Evolutionary conservation across 1,140 invertebrate genomes (phyloP), one percentile per base, ranked within the genome.

Genomic region (Tetramorium simillimum): DNA sequence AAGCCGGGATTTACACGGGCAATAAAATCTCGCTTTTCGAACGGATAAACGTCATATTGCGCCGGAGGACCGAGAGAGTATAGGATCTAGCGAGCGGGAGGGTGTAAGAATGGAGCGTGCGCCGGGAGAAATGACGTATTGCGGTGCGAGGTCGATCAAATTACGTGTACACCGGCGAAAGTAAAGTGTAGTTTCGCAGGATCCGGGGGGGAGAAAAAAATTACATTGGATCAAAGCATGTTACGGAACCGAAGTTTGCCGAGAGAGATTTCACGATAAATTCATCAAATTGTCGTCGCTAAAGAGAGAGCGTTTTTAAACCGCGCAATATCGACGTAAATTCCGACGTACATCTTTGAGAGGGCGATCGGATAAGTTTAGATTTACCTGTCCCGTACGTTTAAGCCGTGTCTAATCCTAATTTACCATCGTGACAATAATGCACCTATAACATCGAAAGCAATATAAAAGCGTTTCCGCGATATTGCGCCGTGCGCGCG

Each of bases 11-110:
- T 89, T 89, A 85, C 60, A 40, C 80, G 46, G 80, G 63, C 80
- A 76, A 88, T 89, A 89, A 89, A 89, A 56, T 85, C 62, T 70
- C 86, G 86, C 81, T 88, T 88, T 85, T 85, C 75, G 82, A 88
- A 63, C 63, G 72, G 75, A 77, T 88, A 85, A 87, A 82, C 60
- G 43, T 88, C 69, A 56, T 82, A 53, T 88, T 81, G 69, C 46
- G 16, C 24, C 58, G 40, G 49, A 56, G 51, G 58, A 73, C 56
- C 49, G 85, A 82, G 53, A 16, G 49, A 65, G 58, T 63, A 77
- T 21, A 14, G 16, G 72, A 77, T 77, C 82, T n/a, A n/a, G 56
- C 43, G 72, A 46, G 28, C 43, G 24, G 18, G 28, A 24, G 80
- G 9, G 14, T 49, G 14, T 51, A 85, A 78, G 73, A 33, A 85